phyloP scores from a whole-genome alignment of 2,113 vertebrate species.

The Otolemur garnettii region DNA sequence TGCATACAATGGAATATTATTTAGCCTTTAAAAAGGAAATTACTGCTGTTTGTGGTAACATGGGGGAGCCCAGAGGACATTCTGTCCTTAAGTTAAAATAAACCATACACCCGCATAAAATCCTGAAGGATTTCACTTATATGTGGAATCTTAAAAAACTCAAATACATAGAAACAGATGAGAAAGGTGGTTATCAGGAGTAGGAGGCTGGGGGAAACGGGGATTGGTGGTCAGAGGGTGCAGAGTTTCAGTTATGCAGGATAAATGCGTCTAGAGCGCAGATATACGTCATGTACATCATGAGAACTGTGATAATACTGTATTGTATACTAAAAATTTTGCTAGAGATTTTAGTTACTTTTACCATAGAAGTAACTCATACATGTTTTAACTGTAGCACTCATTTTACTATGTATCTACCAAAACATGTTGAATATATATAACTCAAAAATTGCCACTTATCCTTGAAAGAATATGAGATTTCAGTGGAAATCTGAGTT shows the following conservation, averaged over 20 bases:
- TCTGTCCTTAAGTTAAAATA: not conserved
- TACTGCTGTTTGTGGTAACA: not conserved
- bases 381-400: not conserved
- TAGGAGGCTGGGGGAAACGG: not conserved
- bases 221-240: not conserved
- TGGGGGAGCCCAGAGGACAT: too few relatives aligned
- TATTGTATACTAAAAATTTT: not conserved
- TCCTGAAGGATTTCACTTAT: not conserved
- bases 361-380: not conserved
- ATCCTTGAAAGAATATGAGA: conserved; percentile 2
- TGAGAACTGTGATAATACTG: not conserved
- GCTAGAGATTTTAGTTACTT: not conserved
- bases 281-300: not conserved
- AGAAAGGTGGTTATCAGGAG: too few relatives aligned
- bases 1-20: not conserved
- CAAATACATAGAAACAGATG: not conserved
- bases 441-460: not conserved
- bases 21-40: not conserved
- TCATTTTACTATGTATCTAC: not conserved
- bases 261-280: not conserved
- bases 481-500: not conserved
- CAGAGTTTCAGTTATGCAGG: not conserved
- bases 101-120: not conserved
- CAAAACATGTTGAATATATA: not conserved
- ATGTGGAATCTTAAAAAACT: not conserved